phyloP scores from a whole-genome alignment of 2,113 vertebrate genomes.

The Lates calcarifer region DNA sequence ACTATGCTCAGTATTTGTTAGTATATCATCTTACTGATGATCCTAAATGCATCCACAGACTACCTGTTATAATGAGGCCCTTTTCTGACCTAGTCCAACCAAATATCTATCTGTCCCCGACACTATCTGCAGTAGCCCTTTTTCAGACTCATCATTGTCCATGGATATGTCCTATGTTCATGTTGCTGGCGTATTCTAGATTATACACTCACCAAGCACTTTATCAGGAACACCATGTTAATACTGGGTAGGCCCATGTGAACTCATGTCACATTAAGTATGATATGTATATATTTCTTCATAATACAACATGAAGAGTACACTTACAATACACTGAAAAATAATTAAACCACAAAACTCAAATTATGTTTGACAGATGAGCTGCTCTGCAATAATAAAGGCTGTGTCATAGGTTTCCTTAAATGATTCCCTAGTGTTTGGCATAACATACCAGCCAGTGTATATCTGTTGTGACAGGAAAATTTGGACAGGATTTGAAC shows the following conservation, averaged over 20 bases:
- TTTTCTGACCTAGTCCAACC: neutral
- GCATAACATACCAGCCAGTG: neutral
- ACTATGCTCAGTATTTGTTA: neutral
- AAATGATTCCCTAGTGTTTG: neutral
- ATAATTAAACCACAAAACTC: too few species aligned
- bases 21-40: neutral
- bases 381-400: neutral
- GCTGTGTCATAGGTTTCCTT: neutral
- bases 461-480: neutral
- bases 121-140: neutral
- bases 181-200: too few species aligned
- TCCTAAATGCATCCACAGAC: neutral
- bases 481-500: neutral
- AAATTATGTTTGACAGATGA: neutral
- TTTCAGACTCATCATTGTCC: neutral
- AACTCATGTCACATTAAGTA: too few species aligned
- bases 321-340: neutral
- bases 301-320: neutral
- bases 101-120: constrained; percentile 13
- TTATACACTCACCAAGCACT: neutral
- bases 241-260: too few species aligned
- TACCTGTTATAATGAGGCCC: neutral
- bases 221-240: too few species aligned
- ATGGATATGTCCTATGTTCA: too few species aligned
- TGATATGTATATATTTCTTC: too few species aligned